Percentiles rank a stretch among this genome's conserved stretches.
Evolutionary conservation across 2,797 vertebrate genomes (phyloP).

Genomic region (Xenops minutus): DNA sequence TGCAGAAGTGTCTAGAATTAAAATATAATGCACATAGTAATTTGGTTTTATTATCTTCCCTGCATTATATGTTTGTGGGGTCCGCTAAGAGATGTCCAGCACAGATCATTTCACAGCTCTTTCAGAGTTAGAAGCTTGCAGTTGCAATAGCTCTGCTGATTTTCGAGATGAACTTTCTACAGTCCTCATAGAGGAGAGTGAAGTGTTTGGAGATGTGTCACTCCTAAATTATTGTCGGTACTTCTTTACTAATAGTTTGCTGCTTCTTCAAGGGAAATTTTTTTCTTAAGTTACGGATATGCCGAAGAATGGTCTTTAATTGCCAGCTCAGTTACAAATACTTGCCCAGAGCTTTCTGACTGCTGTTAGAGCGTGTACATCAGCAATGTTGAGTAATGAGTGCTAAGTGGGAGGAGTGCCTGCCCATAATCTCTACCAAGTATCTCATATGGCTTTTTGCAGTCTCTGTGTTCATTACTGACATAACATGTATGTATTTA

Average conservation of each 20-base stretch:
- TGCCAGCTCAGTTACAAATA: background rate
- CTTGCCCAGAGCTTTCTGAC: background rate
- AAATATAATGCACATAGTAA: background rate
- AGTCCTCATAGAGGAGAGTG: background rate
- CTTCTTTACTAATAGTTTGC: background rate
- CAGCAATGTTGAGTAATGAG: background rate
- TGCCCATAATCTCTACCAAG: background rate
- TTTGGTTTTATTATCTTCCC: background rate
- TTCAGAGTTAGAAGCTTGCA: background rate
- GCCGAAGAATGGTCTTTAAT: background rate
- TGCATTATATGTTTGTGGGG: background rate
- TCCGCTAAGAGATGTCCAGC: background rate
- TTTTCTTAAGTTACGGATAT: background rate
- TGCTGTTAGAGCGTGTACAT: background rate
- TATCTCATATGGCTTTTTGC: constrained; percentile 2
- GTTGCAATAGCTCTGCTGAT: background rate
- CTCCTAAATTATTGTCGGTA: background rate
- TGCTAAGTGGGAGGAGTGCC: background rate
- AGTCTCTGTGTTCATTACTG: constrained; percentile 1
- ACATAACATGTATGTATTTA: background rate
- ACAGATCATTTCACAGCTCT: background rate
- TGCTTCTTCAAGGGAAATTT: background rate
- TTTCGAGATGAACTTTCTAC: background rate
- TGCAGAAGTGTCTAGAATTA: background rate
- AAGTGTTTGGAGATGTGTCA: background rate